phyloP scores from a whole-genome alignment of 2,888 invertebrate genomes.

The Uropetala carovei region DNA sequence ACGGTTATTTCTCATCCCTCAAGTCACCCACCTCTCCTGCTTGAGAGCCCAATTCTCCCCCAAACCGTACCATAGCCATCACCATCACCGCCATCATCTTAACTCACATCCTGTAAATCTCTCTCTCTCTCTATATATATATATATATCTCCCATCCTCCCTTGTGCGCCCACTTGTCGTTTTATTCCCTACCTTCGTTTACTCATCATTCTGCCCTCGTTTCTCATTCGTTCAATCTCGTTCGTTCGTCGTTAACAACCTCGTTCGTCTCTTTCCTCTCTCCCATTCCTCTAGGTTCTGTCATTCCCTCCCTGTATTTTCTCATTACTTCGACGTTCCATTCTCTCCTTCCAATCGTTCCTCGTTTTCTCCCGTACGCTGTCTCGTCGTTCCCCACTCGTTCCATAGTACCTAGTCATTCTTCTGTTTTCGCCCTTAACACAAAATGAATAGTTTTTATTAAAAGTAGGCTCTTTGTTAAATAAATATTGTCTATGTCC shows the following conservation, averaged over 20 bases:
- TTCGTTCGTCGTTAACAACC: neutral
- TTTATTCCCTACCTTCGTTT: neutral
- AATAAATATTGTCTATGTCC: too few species aligned
- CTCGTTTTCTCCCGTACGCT: neutral
- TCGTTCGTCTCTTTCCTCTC: neutral
- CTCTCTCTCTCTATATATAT: neutral
- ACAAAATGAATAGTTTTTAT: too few species aligned
- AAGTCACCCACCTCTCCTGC: neutral
- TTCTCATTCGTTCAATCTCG: neutral
- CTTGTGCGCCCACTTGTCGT: neutral
- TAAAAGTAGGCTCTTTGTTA: too few species aligned
- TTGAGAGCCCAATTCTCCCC: neutral
- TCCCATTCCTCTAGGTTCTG: neutral
- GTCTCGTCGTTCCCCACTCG: too few species aligned
- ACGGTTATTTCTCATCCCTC: too few species aligned
- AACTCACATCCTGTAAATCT: neutral
- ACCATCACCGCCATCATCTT: conserved; percentile 1
- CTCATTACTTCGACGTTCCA: neutral
- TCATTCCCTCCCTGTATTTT: neutral
- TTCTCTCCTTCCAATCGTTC: neutral
- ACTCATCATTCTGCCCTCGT: neutral
- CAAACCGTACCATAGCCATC: neutral
- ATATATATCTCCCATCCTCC: neutral
- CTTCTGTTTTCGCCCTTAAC: too few species aligned
- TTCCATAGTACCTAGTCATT: too few species aligned